Evolutionary conservation across 2,888 invertebrate species (phyloP).

Genomic region (Agrotis puta): DNA sequence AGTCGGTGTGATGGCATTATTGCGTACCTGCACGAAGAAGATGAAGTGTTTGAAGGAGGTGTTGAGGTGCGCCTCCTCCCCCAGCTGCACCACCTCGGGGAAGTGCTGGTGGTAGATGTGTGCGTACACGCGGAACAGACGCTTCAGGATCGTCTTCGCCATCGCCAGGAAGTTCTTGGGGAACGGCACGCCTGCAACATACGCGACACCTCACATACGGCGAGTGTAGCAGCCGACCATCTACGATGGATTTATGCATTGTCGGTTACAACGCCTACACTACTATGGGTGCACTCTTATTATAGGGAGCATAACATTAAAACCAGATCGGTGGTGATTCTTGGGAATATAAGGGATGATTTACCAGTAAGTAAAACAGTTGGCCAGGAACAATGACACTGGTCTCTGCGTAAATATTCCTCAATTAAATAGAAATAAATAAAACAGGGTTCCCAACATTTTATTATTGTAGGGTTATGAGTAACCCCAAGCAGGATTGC

Average conservation of each 20-base stretch:
- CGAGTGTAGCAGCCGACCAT: background rate
- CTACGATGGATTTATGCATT: background rate
- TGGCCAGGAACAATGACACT: background rate
- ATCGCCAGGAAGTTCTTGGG: constrained; percentile 99
- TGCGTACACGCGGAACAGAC: constrained; percentile 99
- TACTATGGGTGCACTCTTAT: background rate
- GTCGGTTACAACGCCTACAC: background rate
- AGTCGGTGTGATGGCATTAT: background rate
- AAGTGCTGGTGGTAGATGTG: constrained; percentile 99
- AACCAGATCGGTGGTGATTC: background rate
- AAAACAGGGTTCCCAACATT: too few relatives aligned
- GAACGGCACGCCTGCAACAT: constrained; percentile 96
- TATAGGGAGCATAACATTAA: background rate
- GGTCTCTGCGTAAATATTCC: background rate
- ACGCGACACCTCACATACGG: too few relatives aligned
- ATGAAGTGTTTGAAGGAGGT: constrained; percentile 99
- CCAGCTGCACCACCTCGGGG: constrained; percentile 98
- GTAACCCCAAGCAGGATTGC: too few relatives aligned
- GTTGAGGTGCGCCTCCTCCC: constrained; percentile 99
- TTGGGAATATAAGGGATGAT: background rate
- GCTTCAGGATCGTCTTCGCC: constrained; percentile 99
- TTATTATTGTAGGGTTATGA: too few relatives aligned
- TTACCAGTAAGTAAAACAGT: background rate
- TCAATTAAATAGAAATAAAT: too few relatives aligned
- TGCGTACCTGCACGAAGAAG: constrained; percentile 96